These are phyloP conservation scores for Pyralis farinalis DNA, from an alignment of 2,888 invertebrate genomes.

Conservation along the genomic window DNA sequence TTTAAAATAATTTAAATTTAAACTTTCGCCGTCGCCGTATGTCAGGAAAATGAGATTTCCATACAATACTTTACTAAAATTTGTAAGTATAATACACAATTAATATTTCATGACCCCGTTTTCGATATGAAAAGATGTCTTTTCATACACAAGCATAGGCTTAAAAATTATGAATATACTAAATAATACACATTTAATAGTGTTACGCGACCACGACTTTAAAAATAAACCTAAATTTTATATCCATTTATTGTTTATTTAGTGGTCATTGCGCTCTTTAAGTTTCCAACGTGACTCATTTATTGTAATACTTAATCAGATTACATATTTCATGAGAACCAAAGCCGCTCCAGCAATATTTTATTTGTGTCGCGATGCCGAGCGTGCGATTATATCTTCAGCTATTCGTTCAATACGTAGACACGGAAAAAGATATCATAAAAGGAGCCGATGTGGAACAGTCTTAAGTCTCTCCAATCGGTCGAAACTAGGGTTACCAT, in stretches of 20 bases:
- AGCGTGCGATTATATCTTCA: slow-evolving; percentile 56
- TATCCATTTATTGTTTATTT: slow-evolving; percentile 33
- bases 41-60: no score
- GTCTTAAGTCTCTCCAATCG: slow-evolving; percentile 28
- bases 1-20: no score
- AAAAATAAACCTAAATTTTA: slow-evolving; percentile 7
- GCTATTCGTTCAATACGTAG: slow-evolving; percentile 55
- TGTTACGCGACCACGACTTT: no score
- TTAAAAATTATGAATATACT: no score
- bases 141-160: no score
- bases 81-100: no score
- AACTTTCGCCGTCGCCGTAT: no score
- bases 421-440: slow-evolving; percentile 53
- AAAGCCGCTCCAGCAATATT: slow-evolving; percentile 45
- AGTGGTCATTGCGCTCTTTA: slow-evolving; percentile 33
- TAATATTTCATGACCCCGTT: no score
- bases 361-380: slow-evolving; percentile 60
- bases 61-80: no score
- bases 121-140: no score
- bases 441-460: slow-evolving; percentile 49
- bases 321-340: slow-evolving; percentile 60
- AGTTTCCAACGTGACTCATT: slow-evolving; percentile 40
- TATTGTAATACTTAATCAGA: slow-evolving; percentile 53
- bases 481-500: no score
- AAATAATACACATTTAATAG: no score